Evolutionary conservation across 1,140 invertebrate species (phyloP), one percentile per base, ranked within the genome.

Genomic region (Cyclargus thomasi): DNA sequence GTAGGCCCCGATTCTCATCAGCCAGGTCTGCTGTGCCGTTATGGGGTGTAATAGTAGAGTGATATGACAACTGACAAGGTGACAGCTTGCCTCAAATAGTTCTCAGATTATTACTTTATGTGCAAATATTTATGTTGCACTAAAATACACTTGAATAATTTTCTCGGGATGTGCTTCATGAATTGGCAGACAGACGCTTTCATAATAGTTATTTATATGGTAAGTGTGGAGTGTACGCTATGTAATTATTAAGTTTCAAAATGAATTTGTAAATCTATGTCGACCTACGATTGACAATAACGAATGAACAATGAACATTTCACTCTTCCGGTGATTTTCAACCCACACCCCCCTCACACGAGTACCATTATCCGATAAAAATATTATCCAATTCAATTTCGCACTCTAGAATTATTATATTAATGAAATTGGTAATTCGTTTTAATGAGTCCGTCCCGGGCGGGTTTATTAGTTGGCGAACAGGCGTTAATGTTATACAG

Each of bases 341-440:
- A 47, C 39, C 39, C 39, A 3, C 39, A 47, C 14, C 39, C 10
- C 39, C 14, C 39, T 35, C 39, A 47, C 39, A 47, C 39, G 10
- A 47, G 39, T 47, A 14, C 39, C 11, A 47, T 14, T 47, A 47
- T 47, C 10, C 39, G 39, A 0, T 47, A 47, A 47, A 47, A 47
- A 47, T 47, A 47, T 47, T 47, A 2, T 47, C 39, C 11, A 47
- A 47, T 47, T 47, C 39, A 47, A 47, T 47, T 47, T 47, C 39
- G 39, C 39, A 47, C 39, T 47, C 39, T 47, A 47, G 17, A 59
- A 59, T 59, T 59, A 59, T 59, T 20, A 20, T 20, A 59, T 20
- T 59, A 59, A 20, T 20, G 55, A 59, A 59, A 59, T 20, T 59
- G 55, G 17, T 59, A 20, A 59, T 59, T 59, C 55, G 39, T 4